Conservation (phyloP, 2,113 vertebrate genomes). For the Chauna torquata region DNA sequence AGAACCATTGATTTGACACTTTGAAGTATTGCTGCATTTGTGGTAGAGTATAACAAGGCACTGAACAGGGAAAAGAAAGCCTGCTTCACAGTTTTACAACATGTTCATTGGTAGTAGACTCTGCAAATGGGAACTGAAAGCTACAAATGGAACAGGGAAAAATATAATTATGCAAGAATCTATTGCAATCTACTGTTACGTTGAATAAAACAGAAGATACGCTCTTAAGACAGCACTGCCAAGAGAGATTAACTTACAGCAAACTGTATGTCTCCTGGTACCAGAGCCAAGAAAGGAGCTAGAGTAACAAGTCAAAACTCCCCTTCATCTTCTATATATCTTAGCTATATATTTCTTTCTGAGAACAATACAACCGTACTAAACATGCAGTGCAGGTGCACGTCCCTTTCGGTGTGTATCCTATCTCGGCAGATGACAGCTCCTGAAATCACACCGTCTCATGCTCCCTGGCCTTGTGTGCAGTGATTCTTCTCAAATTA, state of each 20-base stretch:
- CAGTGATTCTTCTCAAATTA: not conserved
- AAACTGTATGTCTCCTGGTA: not conserved
- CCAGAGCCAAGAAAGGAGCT: not conserved
- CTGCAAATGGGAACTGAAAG: not conserved
- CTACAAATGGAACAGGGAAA: not conserved
- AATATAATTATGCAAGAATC: not conserved
- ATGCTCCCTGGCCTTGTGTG: not conserved
- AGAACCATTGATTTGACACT: not conserved
- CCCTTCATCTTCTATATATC: not conserved
- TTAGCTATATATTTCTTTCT: not conserved
- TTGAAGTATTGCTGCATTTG: not conserved
- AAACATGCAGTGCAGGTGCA: not conserved
- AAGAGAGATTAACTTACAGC: not conserved
- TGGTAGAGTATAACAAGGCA: not conserved
- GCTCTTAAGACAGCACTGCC: not conserved
- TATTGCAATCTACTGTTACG: not conserved
- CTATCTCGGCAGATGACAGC: not conserved
- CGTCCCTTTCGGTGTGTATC: not conserved
- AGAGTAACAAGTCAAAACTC: not conserved
- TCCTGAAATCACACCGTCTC: not conserved
- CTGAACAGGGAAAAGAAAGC: not conserved
- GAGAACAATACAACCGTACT: not conserved
- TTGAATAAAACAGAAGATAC: not conserved
- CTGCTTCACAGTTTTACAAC: not conserved
- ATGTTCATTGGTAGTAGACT: not conserved